These are phyloP conservation scores for Pinctada fucata DNA, from an alignment of 2,888 invertebrate genomes.

Conservation along the genomic window DNA sequence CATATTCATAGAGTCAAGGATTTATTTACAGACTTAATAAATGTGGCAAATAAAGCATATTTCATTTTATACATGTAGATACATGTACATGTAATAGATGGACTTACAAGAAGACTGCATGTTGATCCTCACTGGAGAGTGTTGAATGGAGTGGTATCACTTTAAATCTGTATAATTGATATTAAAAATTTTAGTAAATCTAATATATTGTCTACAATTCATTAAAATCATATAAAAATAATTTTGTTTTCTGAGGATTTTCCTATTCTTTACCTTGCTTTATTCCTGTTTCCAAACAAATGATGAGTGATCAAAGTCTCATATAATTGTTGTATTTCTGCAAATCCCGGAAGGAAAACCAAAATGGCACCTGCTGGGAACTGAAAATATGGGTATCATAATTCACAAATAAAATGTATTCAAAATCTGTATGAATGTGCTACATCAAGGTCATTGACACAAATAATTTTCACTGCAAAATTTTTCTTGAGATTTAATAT, in stretches of 20 bases:
- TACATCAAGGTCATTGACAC: no score
- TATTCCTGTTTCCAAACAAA: conserved; percentile 62
- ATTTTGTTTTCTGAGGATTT: no score
- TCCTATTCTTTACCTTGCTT: conserved; percentile 45
- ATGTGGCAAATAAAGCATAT: background rate
- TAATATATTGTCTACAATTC: no score
- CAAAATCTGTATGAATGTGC: no score
- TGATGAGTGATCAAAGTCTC: conserved; percentile 62
- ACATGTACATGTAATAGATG: background rate
- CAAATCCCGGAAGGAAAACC: conserved; percentile 89
- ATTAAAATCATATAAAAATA: no score
- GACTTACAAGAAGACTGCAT: conserved; percentile 83
- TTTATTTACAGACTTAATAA: background rate
- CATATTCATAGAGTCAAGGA: no score
- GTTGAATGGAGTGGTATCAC: conserved; percentile 91
- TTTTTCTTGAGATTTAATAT: no score
- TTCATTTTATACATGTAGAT: background rate
- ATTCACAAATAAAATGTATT: background rate
- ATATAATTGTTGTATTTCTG: conserved; percentile 74
- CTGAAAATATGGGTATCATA: conserved; percentile 39
- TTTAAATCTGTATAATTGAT: conserved; percentile 66
- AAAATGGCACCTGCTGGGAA: conserved; percentile 85
- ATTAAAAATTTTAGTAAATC: background rate
- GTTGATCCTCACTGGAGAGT: conserved; percentile 89
- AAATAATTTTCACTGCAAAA: no score